phyloP scores from a whole-genome alignment of 37 sponge, comb jelly and placozoan species.

The Aphrocallistes beatrix region DNA sequence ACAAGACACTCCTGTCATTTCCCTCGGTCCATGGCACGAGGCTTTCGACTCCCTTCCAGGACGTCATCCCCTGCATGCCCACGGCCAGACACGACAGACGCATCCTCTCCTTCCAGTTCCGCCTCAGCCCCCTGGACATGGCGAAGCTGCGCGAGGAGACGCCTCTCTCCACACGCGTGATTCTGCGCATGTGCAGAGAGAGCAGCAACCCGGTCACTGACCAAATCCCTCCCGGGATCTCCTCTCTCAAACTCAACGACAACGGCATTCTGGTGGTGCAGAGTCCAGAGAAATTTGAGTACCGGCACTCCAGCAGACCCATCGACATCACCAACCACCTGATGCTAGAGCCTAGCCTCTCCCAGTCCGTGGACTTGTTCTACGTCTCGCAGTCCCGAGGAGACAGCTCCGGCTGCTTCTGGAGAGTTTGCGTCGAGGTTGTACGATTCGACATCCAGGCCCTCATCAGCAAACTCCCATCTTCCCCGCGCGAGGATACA shows the following conservation, averaged over 20 bases:
- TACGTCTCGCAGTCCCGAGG: background rate
- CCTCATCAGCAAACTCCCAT: background rate
- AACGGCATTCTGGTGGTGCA: background rate
- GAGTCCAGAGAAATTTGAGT: conserved; percentile 3
- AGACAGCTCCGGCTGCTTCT: background rate
- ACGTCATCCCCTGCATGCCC: background rate
- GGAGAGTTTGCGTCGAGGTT: background rate
- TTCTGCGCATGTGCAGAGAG: background rate
- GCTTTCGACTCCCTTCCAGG: background rate
- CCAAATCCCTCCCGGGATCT: background rate
- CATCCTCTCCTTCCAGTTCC: background rate
- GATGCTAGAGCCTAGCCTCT: background rate
- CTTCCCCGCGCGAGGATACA: background rate
- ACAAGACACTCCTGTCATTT: too few species aligned
- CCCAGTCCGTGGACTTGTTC: background rate
- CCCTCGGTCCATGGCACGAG: background rate
- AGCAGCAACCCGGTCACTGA: background rate
- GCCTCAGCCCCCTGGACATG: background rate
- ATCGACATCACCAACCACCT: background rate
- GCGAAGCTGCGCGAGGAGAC: background rate
- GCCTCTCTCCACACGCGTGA: background rate
- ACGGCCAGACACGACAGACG: background rate
- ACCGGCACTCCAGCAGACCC: background rate
- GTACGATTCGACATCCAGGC: background rate
- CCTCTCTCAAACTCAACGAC: background rate